Base-by-base conservation (phyloP, 2,113 vertebrate species). In the Tricholaema leucomelas region DNA sequence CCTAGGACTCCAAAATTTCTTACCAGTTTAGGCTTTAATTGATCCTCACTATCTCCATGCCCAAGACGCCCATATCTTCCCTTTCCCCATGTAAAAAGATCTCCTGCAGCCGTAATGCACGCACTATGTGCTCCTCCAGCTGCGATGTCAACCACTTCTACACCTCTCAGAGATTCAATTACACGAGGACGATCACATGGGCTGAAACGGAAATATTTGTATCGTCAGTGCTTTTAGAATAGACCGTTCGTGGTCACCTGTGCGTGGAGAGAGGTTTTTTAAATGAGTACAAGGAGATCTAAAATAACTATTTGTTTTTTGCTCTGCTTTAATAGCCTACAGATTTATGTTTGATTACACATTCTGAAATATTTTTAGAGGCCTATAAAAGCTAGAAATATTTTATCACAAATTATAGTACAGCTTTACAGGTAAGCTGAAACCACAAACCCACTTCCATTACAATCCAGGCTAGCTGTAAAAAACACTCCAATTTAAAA, bases 21-120 rank as follows among this genome's bases (percentile, higher is more conserved):
- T 69, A 99, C 99, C 98, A 99, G 96, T 90, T 99, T 99, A 38
- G 99, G 99, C 96, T 99, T 99, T 6, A 99, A 97, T 24, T 99
- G 99, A 93, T 99, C 99, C 88, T 99, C 99, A 23, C 99, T 99
- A 94, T 99, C 99, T 16, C 99, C 99, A 10, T 99, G 99, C 8
- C 99, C 99, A 72, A 99, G 98, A 17, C 99, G 98, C 31, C 99
- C 99, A 0, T 99, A 99, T 36, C 99, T 98, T 48, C 99, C 99
- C 79, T 99, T 99, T 52, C 99, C 99, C 99, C 99, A 99, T 0
- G 99, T 99, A 95, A 99, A 99, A 58, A 99, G 99, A 96, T 99
- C 99, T 55, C 99, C 99, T 3, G 98, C 99, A 77, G 99, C 98
- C 13, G 99, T 99, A 86, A 99, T 99, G 20, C 99, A 99, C 4